Conservation (phyloP, 2,113 vertebrate species). For the Amphilophus citrinellus region DNA sequence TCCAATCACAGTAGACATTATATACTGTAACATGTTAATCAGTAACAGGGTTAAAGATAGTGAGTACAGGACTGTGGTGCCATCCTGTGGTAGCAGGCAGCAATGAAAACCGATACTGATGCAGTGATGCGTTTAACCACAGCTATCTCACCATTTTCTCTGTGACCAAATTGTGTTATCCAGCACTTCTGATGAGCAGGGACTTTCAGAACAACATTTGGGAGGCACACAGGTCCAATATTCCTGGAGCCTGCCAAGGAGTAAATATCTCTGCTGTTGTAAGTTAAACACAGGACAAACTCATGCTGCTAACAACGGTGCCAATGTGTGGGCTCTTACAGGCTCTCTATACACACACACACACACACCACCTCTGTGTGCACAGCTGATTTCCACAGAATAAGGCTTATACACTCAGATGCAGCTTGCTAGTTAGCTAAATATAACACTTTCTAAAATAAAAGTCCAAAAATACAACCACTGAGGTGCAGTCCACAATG, state of each 20-base stretch:
- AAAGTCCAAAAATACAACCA: neutral
- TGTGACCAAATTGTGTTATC: constrained; percentile 49
- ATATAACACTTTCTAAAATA: neutral
- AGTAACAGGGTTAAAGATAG: neutral
- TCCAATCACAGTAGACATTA: neutral
- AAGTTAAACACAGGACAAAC: neutral
- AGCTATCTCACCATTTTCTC: constrained; percentile 24
- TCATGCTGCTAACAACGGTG: neutral
- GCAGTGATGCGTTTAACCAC: neutral
- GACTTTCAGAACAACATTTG: constrained; percentile 57
- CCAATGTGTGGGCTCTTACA: neutral
- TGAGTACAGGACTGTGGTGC: neutral
- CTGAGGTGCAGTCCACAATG: neutral
- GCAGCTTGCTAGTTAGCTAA: neutral
- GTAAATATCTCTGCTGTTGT: neutral
- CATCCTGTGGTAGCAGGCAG: constrained; percentile 23
- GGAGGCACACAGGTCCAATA: constrained; percentile 67
- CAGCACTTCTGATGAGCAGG: constrained; percentile 32
- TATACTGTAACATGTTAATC: too few species aligned
- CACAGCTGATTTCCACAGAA: neutral
- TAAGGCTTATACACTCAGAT: neutral
- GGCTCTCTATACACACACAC: neutral
- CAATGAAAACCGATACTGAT: neutral
- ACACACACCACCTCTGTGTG: neutral
- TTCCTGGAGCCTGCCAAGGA: constrained; percentile 20